Base-by-base conservation (phyloP, 2,888 invertebrate species). In the Melanostoma mellinum region DNA sequence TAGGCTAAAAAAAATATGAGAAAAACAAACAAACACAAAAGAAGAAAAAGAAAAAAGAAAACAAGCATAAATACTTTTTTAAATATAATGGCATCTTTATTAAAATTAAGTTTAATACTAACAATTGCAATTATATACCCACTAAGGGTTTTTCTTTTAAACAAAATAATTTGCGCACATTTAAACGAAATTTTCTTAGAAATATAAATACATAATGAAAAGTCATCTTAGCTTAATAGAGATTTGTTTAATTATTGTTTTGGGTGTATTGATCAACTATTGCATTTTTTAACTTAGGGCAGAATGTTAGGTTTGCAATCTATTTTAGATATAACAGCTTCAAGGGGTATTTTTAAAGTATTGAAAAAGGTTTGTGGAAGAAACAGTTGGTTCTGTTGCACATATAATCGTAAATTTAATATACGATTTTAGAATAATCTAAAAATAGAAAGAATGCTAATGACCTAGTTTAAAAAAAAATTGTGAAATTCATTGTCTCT, bases 201-300 rank as follows among this genome's bases (percentile, higher is more conserved):
- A 10, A 10, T 10, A 10, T 46, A 46, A 71, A 44, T 48, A 38
- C 55, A 71, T 56, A 69, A 61, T 68, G 68, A 69, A 58, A 80
- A 75, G 52, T 65, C 65, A 80, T 76, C 80, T 75, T 71, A 61
- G 46, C 46, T 46, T 61, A 61, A 61, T 61, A 46, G 61, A 73
- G 36, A 42, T 55, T 10, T 61, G 50, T 50, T 35, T 58, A 40
- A 77, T 38, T 33, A 1, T 33, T 52, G 36, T 44, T 44, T 30
- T 63, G 60, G 63, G 82, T 78, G 78, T 61, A 46, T 60, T 56
- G 30, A 65, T 82, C 65, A 82, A 82, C 78, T 82, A 78, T 82
- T 82, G 82, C 82, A 82, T 77, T 68, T 42, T 78, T 82, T 42
- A 42, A 71, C 50, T 81, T 72, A 53, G 53, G 55, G 55, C 20